Conservation (phyloP, 2,797 vertebrate genomes). For the Columba guinea region DNA sequence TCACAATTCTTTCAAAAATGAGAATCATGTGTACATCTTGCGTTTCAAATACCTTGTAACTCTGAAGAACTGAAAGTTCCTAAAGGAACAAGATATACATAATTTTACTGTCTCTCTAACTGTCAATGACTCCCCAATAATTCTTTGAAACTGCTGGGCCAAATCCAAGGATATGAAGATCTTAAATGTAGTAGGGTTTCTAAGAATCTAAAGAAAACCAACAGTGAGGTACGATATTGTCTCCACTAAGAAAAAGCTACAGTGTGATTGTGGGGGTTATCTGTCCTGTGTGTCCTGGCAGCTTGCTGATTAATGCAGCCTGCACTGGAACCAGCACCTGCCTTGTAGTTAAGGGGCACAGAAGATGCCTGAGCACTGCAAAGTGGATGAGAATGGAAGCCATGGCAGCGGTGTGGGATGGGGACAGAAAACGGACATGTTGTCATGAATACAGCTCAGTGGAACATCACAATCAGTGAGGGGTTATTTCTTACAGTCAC, state of each 20-base stretch:
- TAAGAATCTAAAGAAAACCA: not conserved
- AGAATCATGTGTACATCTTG: not conserved
- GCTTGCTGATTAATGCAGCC: not conserved
- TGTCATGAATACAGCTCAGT: not conserved
- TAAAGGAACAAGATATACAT: not conserved
- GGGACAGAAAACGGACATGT: not conserved
- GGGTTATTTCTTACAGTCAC: not conserved
- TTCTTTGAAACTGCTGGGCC: not conserved
- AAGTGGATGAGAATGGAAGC: not conserved
- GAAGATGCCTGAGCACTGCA: not conserved
- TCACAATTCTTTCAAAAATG: not conserved
- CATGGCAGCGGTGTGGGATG: not conserved
- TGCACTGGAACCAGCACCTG: fast-evolving
- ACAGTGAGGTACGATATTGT: not conserved
- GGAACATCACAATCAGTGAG: not conserved
- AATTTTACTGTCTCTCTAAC: not conserved
- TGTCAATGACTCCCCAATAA: not conserved
- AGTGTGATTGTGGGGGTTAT: not conserved
- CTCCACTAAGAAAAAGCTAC: not conserved
- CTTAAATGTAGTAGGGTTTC: not conserved
- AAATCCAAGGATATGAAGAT: not conserved
- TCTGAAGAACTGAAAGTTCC: not conserved
- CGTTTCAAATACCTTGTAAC: not conserved
- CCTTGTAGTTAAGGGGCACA: not conserved
- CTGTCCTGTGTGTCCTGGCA: not conserved